Evolutionary conservation across 2,113 vertebrate species (phyloP).

Genomic region (Azemiops feae): DNA sequence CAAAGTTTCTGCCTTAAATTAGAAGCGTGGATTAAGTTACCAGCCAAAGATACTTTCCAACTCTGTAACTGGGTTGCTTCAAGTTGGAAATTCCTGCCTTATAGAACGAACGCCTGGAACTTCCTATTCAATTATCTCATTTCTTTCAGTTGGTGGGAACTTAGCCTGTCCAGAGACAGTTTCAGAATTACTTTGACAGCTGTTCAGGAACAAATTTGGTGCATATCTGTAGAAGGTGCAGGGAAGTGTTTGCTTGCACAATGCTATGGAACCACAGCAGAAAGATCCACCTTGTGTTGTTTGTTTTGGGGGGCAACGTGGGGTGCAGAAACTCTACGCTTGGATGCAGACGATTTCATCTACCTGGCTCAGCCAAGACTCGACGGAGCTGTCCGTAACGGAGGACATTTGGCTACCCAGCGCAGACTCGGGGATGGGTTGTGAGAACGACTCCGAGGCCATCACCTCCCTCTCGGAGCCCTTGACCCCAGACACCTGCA

Average conservation of each 20-base stretch:
- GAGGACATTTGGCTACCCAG: conserved; percentile 60
- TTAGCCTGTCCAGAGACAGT: not conserved
- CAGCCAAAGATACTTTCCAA: not conserved
- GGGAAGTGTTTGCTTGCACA: not conserved
- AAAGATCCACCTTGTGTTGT: not conserved
- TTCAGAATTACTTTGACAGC: not conserved
- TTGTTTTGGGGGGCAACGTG: not conserved
- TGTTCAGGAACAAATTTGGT: not conserved
- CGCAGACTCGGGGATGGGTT: conserved; percentile 66
- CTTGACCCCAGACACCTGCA: conserved; percentile 49
- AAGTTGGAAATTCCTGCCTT: not conserved
- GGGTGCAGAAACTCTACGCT: conserved; percentile 57
- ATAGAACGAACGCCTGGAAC: not conserved
- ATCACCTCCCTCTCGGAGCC: conserved; percentile 63
- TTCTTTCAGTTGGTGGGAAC: not conserved
- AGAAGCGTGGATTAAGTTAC: not conserved
- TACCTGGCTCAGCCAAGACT: conserved; percentile 42
- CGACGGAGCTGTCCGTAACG: conserved; percentile 12
- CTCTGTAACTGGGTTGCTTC: not conserved
- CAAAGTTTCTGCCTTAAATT: not conserved
- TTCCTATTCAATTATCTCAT: not conserved
- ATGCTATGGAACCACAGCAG: not conserved
- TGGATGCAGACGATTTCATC: conserved; percentile 58
- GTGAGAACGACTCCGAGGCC: conserved; percentile 61
- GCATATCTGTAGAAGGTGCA: not conserved